Evolutionary conservation across 1,140 invertebrate species (phyloP).

Genomic region (Drosophila guanche): DNA sequence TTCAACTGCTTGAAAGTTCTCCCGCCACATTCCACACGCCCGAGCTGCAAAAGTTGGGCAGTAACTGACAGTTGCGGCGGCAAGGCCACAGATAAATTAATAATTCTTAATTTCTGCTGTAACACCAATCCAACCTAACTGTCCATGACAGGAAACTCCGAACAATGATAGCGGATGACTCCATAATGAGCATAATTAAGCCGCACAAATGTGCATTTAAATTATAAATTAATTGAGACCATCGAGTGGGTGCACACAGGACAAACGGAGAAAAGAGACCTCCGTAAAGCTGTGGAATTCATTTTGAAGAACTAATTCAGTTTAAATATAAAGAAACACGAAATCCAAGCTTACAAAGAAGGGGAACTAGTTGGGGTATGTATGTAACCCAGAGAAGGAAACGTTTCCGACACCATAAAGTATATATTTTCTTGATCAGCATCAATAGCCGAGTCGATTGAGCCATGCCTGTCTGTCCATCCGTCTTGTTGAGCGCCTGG

Average conservation of each 20-base stretch:
- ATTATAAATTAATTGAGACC: slow-evolving; percentile 46
- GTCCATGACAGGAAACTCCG: slow-evolving; percentile 29
- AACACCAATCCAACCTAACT: slow-evolving; percentile 36
- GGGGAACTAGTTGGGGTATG: no score
- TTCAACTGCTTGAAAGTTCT: slow-evolving; percentile 53
- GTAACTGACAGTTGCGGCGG: slow-evolving; percentile 26
- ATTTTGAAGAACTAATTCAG: slow-evolving; percentile 9
- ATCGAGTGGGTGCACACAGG: slow-evolving; percentile 15
- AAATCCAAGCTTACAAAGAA: no score
- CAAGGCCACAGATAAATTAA: slow-evolving; percentile 45
- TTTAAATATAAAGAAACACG: slow-evolving; percentile 6
- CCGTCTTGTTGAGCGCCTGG: no score
- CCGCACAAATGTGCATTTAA: slow-evolving; percentile 46
- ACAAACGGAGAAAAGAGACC: not conserved
- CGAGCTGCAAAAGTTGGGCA: slow-evolving; percentile 29
- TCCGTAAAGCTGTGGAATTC: slow-evolving; percentile 9
- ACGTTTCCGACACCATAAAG: no score
- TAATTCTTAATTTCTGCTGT: slow-evolving; percentile 65
- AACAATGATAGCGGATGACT: slow-evolving; percentile 39
- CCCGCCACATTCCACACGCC: not conserved
- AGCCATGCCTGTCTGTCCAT: no score
- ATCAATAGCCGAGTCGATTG: no score
- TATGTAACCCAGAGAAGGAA: no score
- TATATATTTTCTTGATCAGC: no score
- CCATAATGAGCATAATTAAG: slow-evolving; percentile 57